Percentiles rank a stretch among this genome's conserved stretches.
These are phyloP conservation scores for Diachrysia chrysitis DNA, from an alignment of 2,888 invertebrate species.

Conservation along the genomic window DNA sequence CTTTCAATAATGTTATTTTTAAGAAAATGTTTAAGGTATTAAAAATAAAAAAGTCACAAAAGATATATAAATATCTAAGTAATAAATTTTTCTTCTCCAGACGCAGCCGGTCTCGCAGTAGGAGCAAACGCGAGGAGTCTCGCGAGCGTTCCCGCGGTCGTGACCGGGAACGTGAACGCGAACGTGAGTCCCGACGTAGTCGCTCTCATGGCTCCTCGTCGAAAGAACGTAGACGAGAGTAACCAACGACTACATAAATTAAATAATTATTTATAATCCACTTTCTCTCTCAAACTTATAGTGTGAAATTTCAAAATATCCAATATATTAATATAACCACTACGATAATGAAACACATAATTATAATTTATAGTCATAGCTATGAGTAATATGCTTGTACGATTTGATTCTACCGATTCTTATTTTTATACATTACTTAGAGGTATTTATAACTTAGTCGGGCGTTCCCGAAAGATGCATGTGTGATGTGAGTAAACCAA, in stretches of 20 bases:
- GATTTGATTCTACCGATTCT: slow-evolving; percentile 22
- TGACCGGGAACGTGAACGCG: slow-evolving; percentile 71
- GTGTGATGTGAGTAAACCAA: not conserved
- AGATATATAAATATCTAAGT: not conserved
- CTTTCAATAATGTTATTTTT: no score
- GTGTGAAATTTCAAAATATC: slow-evolving; percentile 23
- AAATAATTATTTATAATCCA: slow-evolving; percentile 25
- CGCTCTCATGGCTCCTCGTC: slow-evolving; percentile 81
- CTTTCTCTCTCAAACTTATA: slow-evolving; percentile 41
- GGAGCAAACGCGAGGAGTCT: slow-evolving; percentile 73
- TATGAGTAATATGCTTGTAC: slow-evolving; percentile 19
- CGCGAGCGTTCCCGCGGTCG: slow-evolving; percentile 77
- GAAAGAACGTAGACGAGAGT: slow-evolving; percentile 81
- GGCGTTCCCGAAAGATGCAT: not conserved
- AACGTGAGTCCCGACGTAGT: slow-evolving; percentile 76
- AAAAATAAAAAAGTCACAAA: no score
- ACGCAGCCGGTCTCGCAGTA: slow-evolving; percentile 79
- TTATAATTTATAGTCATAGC: slow-evolving; percentile 11
- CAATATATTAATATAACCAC: slow-evolving; percentile 15
- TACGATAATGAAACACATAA: not conserved
- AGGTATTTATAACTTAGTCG: not conserved
- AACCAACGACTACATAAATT: slow-evolving; percentile 39
- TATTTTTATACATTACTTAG: not conserved
- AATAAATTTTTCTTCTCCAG: slow-evolving; percentile 50
- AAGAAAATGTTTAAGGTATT: no score